phyloP scores from a whole-genome alignment of 2,888 invertebrate genomes.

The Nematopogon swammerdamellus region DNA sequence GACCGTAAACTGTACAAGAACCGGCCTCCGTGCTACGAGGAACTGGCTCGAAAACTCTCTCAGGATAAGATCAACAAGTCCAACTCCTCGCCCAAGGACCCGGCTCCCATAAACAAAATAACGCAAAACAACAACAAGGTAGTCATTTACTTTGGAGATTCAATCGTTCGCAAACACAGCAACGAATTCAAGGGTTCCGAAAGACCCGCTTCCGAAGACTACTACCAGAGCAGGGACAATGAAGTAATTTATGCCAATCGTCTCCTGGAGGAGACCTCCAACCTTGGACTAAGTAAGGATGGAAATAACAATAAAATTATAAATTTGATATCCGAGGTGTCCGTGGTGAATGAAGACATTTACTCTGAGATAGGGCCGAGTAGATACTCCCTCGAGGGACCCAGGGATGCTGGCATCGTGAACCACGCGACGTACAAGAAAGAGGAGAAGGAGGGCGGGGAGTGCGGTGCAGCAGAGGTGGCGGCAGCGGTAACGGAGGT shows the following conservation, averaged over 20 bases:
- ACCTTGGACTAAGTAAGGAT: slow-evolving; percentile 28
- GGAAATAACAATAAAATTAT: slow-evolving; percentile 34
- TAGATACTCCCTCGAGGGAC: slow-evolving; percentile 14
- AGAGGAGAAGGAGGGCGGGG: slow-evolving; percentile 16
- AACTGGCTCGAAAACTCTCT: slow-evolving; percentile 37
- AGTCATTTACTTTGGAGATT: slow-evolving; percentile 72
- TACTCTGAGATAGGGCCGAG: slow-evolving; percentile 37
- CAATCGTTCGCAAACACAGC: slow-evolving; percentile 51
- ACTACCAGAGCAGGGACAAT: slow-evolving; percentile 3
- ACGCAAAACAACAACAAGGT: slow-evolving; percentile 61
- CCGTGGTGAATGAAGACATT: slow-evolving; percentile 27
- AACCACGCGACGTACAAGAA: slow-evolving; percentile 44
- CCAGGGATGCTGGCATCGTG: slow-evolving; percentile 12
- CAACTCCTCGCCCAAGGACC: slow-evolving; percentile 25
- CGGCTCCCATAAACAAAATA: slow-evolving; percentile 39
- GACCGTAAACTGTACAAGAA: slow-evolving; percentile 36
- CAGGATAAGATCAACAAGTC: slow-evolving; percentile 48
- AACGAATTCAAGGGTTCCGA: slow-evolving; percentile 41
- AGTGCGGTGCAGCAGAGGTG: slow-evolving; percentile 4
- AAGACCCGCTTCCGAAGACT: slow-evolving; percentile 22
- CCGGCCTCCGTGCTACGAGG: slow-evolving; percentile 48
- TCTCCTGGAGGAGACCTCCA: slow-evolving; percentile 31
- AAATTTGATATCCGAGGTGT: slow-evolving; percentile 29
- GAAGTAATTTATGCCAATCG: slow-evolving; percentile 47
- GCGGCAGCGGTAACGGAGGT: slow-evolving; percentile 36